A percentile compares a stretch with the other conserved stretches of the same genome.
These are phyloP conservation scores for Excalfactoria chinensis DNA, from an alignment of 2,113 vertebrate genomes.

Conservation along the genomic window DNA sequence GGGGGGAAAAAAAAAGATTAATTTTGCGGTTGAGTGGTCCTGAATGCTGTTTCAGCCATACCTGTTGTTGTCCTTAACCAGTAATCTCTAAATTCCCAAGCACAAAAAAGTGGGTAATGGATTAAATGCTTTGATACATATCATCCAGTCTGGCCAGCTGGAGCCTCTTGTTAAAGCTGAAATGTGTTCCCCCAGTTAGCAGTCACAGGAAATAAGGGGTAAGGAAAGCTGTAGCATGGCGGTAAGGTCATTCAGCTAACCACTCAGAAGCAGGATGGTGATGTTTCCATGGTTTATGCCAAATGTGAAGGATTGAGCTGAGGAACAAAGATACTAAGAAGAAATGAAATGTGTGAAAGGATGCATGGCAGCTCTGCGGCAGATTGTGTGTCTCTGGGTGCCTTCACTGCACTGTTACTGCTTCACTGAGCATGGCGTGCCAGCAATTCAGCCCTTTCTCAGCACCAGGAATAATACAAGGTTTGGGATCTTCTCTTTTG, in stretches of 20 bases:
- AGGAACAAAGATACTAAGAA: not conserved
- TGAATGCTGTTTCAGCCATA: not conserved
- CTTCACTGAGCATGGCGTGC: rapidly evolving
- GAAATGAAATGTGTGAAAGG: not conserved
- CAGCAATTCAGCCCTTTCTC: not conserved
- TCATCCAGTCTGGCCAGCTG: not conserved
- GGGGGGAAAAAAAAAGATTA: not conserved
- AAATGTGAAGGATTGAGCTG: not conserved
- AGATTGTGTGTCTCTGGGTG: not conserved
- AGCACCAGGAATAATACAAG: not conserved
- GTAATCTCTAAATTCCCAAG: not conserved
- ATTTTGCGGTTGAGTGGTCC: not conserved
- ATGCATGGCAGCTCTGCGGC: rapidly evolving
- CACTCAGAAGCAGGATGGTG: not conserved
- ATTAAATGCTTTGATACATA: not conserved
- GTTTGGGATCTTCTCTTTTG: not conserved
- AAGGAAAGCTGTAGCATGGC: not conserved
- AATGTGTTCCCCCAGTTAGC: not conserved
- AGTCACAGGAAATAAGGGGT: not conserved
- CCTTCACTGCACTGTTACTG: not conserved
- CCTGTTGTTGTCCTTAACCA: not conserved
- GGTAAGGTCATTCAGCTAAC: not conserved
- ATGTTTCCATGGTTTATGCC: rapidly evolving
- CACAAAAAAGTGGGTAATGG: not conserved
- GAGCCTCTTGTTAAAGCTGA: not conserved